Conservation (phyloP, 1,140 invertebrate species). For the Diachasmimorpha longicaudata region DNA sequence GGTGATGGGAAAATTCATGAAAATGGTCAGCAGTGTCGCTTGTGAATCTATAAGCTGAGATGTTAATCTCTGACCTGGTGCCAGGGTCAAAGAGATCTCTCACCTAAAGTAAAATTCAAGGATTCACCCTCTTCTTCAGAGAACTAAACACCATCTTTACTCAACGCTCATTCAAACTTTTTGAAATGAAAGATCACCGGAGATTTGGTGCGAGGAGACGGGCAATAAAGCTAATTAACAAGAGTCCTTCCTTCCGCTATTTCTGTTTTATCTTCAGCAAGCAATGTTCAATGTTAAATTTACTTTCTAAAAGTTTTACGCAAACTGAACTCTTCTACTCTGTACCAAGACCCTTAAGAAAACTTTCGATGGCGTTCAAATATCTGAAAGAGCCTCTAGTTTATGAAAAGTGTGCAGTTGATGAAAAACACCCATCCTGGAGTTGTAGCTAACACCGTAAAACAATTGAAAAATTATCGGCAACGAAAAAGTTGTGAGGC, state of each 20-base stretch:
- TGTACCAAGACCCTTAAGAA: not conserved
- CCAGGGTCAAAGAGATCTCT: not conserved
- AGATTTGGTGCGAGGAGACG: not conserved
- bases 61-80: not conserved
- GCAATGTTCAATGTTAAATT: not conserved
- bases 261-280: not conserved
- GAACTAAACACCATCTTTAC: not conserved
- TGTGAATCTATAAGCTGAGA: not conserved
- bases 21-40: not conserved
- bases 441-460: not conserved
- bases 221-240: slow-evolving; percentile 8
- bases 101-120: not conserved
- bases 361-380: not conserved
- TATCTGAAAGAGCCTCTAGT: not conserved
- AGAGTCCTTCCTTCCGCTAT: slow-evolving; percentile 1
- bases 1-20: not conserved
- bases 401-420: not conserved
- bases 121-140: not conserved
- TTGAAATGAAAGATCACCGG: not conserved
- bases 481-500: not conserved
- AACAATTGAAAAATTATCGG: no score
- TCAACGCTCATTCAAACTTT: not conserved
- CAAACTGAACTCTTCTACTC: not conserved
- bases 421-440: not conserved
- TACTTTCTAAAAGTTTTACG: not conserved